Base-by-base conservation (phyloP, 2,888 invertebrate genomes). In the Trachelus iudaicus region DNA sequence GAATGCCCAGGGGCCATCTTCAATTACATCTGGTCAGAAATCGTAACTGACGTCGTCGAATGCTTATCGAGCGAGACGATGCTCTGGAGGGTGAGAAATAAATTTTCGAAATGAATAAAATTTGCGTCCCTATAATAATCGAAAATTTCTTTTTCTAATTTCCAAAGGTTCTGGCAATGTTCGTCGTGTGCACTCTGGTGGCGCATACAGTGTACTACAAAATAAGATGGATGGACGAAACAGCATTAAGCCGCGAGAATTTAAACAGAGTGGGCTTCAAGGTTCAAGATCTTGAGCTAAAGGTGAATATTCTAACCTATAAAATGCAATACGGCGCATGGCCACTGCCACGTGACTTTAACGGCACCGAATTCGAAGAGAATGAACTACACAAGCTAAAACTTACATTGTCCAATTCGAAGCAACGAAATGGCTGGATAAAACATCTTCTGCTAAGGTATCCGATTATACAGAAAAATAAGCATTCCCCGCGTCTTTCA, bases 271-370 rank as follows among this genome's bases (percentile, higher is more conserved):
- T 90, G 11, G 85, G 84, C 34, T 86, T 84, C 73, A 89, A 88
- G 78, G 77, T 90, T 68, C 87, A 89, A 73, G 89, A 89, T 80
- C 85, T 90, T 3, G 90, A 90, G 80, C 80, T 90, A 31, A 89
- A 88, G 78, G 83, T 90, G 6, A 89, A 89, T 75, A 85, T 90
- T 56, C 75, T 90, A 69, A 89, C 89, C 0, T 90, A 90, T 76
- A 90, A 90, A 83, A 84, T 88, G 79, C 90, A 90, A 76, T 90
- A 90, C 40, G 90, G 90, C 4, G 83, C 84, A 13, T 90, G 90
- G 90, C 89, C 89, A 1, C 68, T 88, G 69, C 86, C 88, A 1
- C 83, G 87, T 76, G 82, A 87, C 76, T 81, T 89, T 77, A 81
- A 77, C 30, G 82, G 80, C 37, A 56, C 56, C 6, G 80, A 77